Base-by-base conservation (phyloP, 2,888 invertebrate genomes). In the Eugnorisma glareosa region DNA sequence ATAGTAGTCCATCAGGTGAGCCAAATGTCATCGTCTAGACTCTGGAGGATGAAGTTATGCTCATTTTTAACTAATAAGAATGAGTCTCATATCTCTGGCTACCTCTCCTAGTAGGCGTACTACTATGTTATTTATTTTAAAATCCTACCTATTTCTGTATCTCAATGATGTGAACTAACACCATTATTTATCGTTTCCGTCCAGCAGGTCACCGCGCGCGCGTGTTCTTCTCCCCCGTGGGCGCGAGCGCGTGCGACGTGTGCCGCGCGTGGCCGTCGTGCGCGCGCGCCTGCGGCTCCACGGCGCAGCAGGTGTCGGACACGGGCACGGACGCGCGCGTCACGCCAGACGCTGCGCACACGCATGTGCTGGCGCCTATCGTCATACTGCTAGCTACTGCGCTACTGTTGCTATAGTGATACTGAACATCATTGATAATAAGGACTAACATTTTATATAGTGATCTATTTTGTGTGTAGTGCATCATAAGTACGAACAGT, bases 191-290 rank as follows among this genome's bases (percentile, higher is more conserved):
- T 6, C 31, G 1, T 2, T 13, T 2, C 13, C 13, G 1, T 28
- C 18, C 6, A 0, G 0, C 31, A 98, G 98, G 98, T 89, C 98
- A 98, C 89, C 97, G 98, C 91, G 99, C 98, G 1, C 97, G 98
- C 86, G 97, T 98, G 87, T 99, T 99, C 95, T 99, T 98, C 95
- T 97, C 97, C 83, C 97, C 98, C 7, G 97, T 97, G 68, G 95
- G 96, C 80, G 97, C 98, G 54, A 98, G 98, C 2, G 96, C 98
- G 31, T 99, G 99, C 93, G 98, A 99, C 95, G 98, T 99, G 90
- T 99, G 99, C 91, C 98, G 98, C 88, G 91, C 90, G 85, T 96
- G 96, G 96, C 88, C 87, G 85, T 94, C 96, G 57, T 96, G 96
- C 88, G 92, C 92, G 28, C 92, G 93, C 82, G 95, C 95, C 10